phyloP scores from a whole-genome alignment of 2,113 vertebrate genomes.

The Myocastor coypus region DNA sequence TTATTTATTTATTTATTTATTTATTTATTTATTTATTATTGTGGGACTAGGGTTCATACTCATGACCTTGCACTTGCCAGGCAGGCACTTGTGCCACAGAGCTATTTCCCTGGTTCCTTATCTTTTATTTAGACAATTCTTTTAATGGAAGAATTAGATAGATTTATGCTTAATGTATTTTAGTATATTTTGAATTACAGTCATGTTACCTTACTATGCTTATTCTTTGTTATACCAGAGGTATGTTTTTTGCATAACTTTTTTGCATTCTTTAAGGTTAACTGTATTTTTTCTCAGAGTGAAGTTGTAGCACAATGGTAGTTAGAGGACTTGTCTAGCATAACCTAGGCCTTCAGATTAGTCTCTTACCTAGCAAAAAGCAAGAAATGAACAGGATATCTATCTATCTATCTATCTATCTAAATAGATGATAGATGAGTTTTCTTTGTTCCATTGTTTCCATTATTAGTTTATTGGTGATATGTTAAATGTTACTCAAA shows the following conservation, averaged over 20 bases:
- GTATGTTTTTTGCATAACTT: conserved; percentile 28
- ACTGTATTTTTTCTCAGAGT: background rate
- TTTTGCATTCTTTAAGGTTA: conserved; percentile 41
- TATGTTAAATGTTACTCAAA: background rate
- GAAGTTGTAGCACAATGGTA: background rate
- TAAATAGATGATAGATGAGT: too few relatives aligned
- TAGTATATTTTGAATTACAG: conserved; percentile 27
- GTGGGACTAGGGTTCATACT: too few relatives aligned
- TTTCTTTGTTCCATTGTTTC: background rate
- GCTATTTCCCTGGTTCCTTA: too few relatives aligned
- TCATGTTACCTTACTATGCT: conserved; percentile 2
- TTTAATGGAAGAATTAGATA: conserved; percentile 44
- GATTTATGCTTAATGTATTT: conserved; percentile 48
- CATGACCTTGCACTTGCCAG: too few relatives aligned
- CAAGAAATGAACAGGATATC: background rate
- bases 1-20: too few relatives aligned
- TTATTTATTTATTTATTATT: too few relatives aligned
- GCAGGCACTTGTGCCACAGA: too few relatives aligned
- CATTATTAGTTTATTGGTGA: conserved; percentile 45
- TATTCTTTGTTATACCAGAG: background rate
- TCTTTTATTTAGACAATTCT: conserved; percentile 36
- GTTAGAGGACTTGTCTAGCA: too few relatives aligned
- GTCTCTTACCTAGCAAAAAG: background rate
- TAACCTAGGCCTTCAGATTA: too few relatives aligned
- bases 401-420: too few relatives aligned